Percentiles rank a stretch among this genome's conserved stretches.
Evolutionary conservation across 2,888 invertebrate species (phyloP).

Genomic region (Pristionchus fissidentatus): DNA sequence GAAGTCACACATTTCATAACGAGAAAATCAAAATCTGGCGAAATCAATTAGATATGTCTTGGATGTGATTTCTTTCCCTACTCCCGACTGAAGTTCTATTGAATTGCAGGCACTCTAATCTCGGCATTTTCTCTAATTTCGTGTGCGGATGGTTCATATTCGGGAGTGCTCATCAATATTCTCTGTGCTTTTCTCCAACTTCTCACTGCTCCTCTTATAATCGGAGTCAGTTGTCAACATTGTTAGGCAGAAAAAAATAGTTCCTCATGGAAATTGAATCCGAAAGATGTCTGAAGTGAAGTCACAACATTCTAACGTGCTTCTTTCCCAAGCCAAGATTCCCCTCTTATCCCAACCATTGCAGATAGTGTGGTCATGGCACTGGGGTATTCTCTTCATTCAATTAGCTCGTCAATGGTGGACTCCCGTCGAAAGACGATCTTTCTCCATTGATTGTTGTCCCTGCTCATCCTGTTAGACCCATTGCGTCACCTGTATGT

Average conservation of each 20-base stretch:
- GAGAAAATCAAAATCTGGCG: too few species aligned
- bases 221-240: background rate
- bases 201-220: conserved; percentile 1
- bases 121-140: conserved; percentile 20
- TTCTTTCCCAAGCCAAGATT: too few species aligned
- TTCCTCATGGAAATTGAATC: background rate
- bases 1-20: too few species aligned
- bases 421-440: conserved; percentile 57
- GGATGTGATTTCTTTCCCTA: too few species aligned
- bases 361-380: conserved; percentile 44
- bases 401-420: conserved; percentile 28
- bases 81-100: background rate
- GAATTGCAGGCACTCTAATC: conserved; percentile 2
- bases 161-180: background rate
- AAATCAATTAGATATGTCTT: too few species aligned
- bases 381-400: conserved; percentile 47
- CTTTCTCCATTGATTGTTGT: conserved; percentile 58
- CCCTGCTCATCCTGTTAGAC: conserved; percentile 52
- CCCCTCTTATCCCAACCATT: too few species aligned
- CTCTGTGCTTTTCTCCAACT: conserved; percentile 17
- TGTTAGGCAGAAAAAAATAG: background rate
- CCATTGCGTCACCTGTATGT: background rate
- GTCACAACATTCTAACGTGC: background rate
- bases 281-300: background rate
- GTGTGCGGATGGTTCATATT: conserved; percentile 14